Evolutionary conservation across 1,140 invertebrate species (phyloP), one percentile per base, ranked within the genome.

Genomic region (Drosophila ohnishii): DNA sequence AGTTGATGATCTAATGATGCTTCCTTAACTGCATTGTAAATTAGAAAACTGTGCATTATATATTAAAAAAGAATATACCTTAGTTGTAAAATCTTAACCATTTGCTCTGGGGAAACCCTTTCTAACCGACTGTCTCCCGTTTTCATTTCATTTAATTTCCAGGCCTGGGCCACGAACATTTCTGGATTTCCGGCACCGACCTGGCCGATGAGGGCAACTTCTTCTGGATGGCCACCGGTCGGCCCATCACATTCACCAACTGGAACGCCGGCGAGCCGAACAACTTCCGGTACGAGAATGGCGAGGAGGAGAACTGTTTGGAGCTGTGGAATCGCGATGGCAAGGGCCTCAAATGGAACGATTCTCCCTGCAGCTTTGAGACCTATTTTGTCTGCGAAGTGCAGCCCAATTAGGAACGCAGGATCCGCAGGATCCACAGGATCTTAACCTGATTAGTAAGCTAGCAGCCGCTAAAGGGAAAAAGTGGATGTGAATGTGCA

Each of bases 211-310:
- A 98, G 89, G 96, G 96, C 6, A 95, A 94, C 58, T 97, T 97
- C 93, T 97, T 97, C 93, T 97, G 97, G 97, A 97, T 97, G 96
- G 95, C 96, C 8, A 97, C 95, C 65, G 97, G 97, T 11, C 93
- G 96, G 62, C 96, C 97, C 7, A 94, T 97, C 34, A 97, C 96
- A 32, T 98, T 96, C 92, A 97, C 96, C 64, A 98, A 98, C 91
- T 97, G 96, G 97, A 97, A 97, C 92, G 95, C 96, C 9, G 97
- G 96, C 6, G 96, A 97, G 89, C 96, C 96, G 0, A 97, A 97
- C 92, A 97, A 97, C 92, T 97, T 97, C 93, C 94, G 96, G 84
- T 98, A 98, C 92, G 97, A 97, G 92, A 97, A 97, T 83, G 96
- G 96, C 0, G 97, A 98, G 92, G 96, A 97, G 89, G 97, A 98